Evolutionary conservation across 2,888 invertebrate species (phyloP).

Genomic region (Drosophila macrospina): DNA sequence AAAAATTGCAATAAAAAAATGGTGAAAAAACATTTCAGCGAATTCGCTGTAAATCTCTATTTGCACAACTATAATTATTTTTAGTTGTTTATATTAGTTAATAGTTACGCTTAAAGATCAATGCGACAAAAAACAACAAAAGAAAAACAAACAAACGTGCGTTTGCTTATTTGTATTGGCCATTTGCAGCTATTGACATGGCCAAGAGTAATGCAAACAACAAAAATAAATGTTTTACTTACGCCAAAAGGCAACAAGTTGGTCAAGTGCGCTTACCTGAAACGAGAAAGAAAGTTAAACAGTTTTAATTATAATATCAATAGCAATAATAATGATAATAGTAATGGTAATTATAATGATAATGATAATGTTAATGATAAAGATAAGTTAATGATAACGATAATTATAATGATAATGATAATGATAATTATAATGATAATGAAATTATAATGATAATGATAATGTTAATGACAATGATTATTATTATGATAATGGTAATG

Average conservation of each 20-base stretch:
- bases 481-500: conserved; percentile 17
- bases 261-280: conserved; percentile 66
- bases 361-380: conserved; percentile 3
- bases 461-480: too few relatives aligned
- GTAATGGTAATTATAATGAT: not conserved
- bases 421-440: not conserved
- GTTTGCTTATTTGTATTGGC: conserved; percentile 25
- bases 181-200: conserved; percentile 39
- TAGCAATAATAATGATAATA: conserved; percentile 1
- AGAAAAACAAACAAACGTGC: not conserved
- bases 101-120: not conserved
- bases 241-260: conserved; percentile 38
- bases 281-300: conserved; percentile 42
- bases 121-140: too few relatives aligned
- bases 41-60: conserved; percentile 1
- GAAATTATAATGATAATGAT: not conserved
- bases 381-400: too few relatives aligned
- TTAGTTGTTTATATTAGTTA: conserved; percentile 22
- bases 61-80: conserved; percentile 21
- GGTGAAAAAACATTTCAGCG: not conserved
- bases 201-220: conserved; percentile 30
- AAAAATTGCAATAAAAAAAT: not conserved
- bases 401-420: conserved; percentile 30
- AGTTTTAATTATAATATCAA: conserved; percentile 28
- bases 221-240: conserved; percentile 46